Conservation (phyloP, 1,140 invertebrate genomes). For the Anastrepha ludens region DNA sequence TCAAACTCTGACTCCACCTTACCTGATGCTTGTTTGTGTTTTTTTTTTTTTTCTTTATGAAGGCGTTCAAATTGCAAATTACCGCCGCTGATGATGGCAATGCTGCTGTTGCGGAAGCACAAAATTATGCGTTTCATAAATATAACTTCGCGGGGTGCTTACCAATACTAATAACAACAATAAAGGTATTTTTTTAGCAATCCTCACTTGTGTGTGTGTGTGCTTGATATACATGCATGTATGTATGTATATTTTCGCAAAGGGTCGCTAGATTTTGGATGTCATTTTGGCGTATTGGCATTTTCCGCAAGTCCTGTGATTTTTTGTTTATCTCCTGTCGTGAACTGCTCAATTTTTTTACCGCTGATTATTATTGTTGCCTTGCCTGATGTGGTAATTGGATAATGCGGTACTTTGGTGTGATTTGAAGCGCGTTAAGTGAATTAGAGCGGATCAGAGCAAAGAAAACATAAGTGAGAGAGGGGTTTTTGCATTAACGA, state of each 20-base stretch:
- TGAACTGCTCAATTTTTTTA: constrained; percentile 29
- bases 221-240: no score
- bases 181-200: constrained; percentile 16
- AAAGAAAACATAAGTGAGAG: background rate
- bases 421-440: constrained; percentile 60
- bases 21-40: background rate
- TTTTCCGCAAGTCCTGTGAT: constrained; percentile 36
- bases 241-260: background rate
- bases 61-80: constrained; percentile 74
- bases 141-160: background rate
- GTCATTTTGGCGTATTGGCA: constrained; percentile 5
- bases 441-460: constrained; percentile 55
- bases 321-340: background rate
- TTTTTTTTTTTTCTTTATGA: constrained; percentile 21
- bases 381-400: constrained; percentile 53
- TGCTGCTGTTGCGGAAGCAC: constrained; percentile 10
- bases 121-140: constrained; percentile 41
- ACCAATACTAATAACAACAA: constrained; percentile 24
- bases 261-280: background rate
- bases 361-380: constrained; percentile 5
- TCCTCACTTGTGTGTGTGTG: background rate
- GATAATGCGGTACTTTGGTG: constrained; percentile 57
- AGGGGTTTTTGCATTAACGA: background rate
- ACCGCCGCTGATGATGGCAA: constrained; percentile 57
- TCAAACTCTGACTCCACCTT: background rate